Evolutionary conservation across 2,113 vertebrate genomes (phyloP).

Genomic region (Andinoacara biseriatus): DNA sequence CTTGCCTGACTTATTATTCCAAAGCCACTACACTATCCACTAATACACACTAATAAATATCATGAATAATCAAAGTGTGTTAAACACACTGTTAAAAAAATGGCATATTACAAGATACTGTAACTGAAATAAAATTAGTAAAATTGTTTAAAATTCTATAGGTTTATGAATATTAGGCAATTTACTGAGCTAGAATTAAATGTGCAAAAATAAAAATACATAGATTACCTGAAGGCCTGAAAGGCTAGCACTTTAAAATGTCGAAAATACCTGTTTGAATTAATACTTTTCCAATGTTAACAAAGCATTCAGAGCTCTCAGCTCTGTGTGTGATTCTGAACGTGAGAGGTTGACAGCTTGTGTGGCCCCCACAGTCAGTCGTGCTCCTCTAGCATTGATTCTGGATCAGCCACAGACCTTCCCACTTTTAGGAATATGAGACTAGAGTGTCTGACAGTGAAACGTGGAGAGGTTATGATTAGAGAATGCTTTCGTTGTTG

Average conservation of each 20-base stretch:
- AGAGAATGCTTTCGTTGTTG: conserved; percentile 41
- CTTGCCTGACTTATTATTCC: too few species aligned
- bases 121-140: neutral
- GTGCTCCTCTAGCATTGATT: neutral
- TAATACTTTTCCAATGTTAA: neutral
- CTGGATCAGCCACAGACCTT: conserved; percentile 17
- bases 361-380: neutral
- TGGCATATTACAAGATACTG: neutral
- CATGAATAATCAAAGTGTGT: neutral
- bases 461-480: conserved; percentile 39
- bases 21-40: too few species aligned
- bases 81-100: neutral
- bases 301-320: neutral
- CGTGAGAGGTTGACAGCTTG: neutral
- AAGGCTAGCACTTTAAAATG: neutral
- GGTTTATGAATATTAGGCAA: neutral
- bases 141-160: neutral
- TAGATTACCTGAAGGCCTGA: neutral
- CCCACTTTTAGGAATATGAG: conserved; percentile 7
- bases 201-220: neutral
- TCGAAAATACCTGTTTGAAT: neutral
- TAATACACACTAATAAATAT: neutral
- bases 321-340: neutral
- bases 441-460: conserved; percentile 25
- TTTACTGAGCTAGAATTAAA: neutral